Evolutionary conservation across 2,888 invertebrate species (phyloP), one percentile per base, ranked within the genome.

Genomic region (Leucophenga montana): DNA sequence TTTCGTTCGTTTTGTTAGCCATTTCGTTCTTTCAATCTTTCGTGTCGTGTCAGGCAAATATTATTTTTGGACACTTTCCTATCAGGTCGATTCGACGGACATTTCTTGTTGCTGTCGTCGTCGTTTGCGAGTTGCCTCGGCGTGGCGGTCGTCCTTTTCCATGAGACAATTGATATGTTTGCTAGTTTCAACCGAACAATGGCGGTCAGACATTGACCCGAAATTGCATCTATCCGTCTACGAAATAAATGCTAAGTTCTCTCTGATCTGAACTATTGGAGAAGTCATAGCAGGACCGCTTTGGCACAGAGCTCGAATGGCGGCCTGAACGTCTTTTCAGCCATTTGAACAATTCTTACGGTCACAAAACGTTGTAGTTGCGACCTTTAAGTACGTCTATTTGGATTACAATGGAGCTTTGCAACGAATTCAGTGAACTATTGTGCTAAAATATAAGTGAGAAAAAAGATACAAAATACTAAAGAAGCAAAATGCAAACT

Each of bases 1-100:
- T 61, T 53, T 65, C 46, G 22, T 39, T 64, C 33, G 66, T 54
- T 66, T 20, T 31, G 27, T 62, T 67, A 72, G 73, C 70, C 64
- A 66, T 57, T 67, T 72, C 71, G 64, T 70, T 71, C 70, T 68
- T 53, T 67, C 67, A 70, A 69, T 73, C 22, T 69, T 68, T 77
- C 78, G 75, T 73, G 71, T 83, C 78, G 75, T 83, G 82, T 82
- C 84, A 84, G 83, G 83, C 82, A 81, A 83, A 84, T 82, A 82
- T 80, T 83, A 87, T 85, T 86, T 86, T 87, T 87, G 86, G 88
- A 87, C 88, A 89, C 86, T 87, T 89, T 87, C 86, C 86, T 87
- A 87, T 87, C 87, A 88, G 87, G 86, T 85, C 85, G 79, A 77
- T 83, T 82, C 71, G 75, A 39, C 39, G 39, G 39, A 39, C 39